Conservation (phyloP, 2,113 vertebrate genomes). For the Lipophrys pholis region DNA sequence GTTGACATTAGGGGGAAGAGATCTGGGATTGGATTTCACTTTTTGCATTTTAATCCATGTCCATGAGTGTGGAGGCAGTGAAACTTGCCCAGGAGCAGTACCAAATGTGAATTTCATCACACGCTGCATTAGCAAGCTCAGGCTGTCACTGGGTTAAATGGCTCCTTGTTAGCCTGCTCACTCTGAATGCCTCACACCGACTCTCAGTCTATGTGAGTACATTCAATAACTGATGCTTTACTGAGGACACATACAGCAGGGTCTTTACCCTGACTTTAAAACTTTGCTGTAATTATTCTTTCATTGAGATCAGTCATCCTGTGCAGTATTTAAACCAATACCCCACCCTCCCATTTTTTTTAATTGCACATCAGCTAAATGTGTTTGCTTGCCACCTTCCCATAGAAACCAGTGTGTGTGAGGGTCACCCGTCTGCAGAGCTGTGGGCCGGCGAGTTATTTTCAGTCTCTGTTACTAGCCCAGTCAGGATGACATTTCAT, state of each 20-base stretch:
- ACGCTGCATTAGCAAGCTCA: slow-evolving; percentile 28
- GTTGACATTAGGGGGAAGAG: slow-evolving; percentile 24
- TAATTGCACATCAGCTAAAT: slow-evolving; percentile 54
- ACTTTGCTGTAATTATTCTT: no score
- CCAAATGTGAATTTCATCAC: slow-evolving; percentile 29
- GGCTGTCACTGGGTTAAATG: slow-evolving; percentile 39
- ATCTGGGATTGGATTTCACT: slow-evolving; percentile 44
- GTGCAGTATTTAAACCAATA: slow-evolving; percentile 34
- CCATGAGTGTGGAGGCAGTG: slow-evolving; percentile 51
- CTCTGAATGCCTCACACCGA: slow-evolving; percentile 34
- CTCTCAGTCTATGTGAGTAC: neutral
- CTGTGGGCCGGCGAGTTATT: slow-evolving; percentile 61
- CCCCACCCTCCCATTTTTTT: slow-evolving; percentile 27
- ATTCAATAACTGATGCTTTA: neutral
- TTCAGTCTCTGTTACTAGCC: slow-evolving; percentile 71
- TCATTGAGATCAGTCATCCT: slow-evolving; percentile 25
- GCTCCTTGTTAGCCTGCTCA: slow-evolving; percentile 46
- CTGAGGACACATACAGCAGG: neutral
- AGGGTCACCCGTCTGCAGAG: slow-evolving; percentile 64
- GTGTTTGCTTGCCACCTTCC: slow-evolving; percentile 58
- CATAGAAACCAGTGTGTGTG: slow-evolving; percentile 65
- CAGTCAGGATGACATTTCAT: slow-evolving; percentile 49
- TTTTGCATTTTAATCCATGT: slow-evolving; percentile 45
- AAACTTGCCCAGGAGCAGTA: slow-evolving; percentile 29
- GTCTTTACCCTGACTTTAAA: neutral